Base-by-base conservation (phyloP, 2,888 invertebrate species). In the Xylota segnis region DNA sequence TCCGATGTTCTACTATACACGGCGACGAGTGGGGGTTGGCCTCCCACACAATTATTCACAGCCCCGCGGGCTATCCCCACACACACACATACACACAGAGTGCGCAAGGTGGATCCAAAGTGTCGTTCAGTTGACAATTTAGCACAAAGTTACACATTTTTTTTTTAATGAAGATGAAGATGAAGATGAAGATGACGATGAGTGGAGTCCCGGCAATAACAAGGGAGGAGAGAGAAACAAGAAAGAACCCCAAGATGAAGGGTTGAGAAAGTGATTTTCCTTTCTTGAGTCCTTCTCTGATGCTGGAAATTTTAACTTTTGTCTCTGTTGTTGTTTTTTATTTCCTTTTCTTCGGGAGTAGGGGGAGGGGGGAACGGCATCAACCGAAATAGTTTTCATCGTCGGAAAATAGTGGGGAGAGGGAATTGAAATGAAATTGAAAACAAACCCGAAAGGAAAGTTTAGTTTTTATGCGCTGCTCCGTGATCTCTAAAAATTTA, bases 371-470 rank as follows among this genome's bases (percentile, higher is more conserved):
- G 61, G 34, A 63, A 59, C 61, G 63, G 40, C 74, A 61, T 66
- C 74, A 50, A 74, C 34, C n/a, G 56, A 59, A 84, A 76, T 84
- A 84, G 84, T 81, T 75, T 71, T 23, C 68, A 63, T 14, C 4
- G 14, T 50, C 12, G 40, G 14, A 43, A 32, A 14, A 16, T 16
- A 14, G 29, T 27, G 61, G 40, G 45, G 54, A 16, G 50, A 54
- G 75, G 65, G 76, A 79, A 84, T 81, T 84, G 71, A 84, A 79
- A 79, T 75, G 79, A 84, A 84, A 84, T 84, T 84, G 84, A 84
- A 84, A 84, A 84, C 79, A 79, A 75, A 75, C 79, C 59, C 75
- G 65, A 75, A 79, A 84, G 50, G 75, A 58, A 79, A 78, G 70
- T 71, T 68, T 75, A 43, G 14, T 66, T 59, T 61, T 68, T 45